Conservation (phyloP, 2,888 invertebrate genomes). For the Erannis defoliaria region DNA sequence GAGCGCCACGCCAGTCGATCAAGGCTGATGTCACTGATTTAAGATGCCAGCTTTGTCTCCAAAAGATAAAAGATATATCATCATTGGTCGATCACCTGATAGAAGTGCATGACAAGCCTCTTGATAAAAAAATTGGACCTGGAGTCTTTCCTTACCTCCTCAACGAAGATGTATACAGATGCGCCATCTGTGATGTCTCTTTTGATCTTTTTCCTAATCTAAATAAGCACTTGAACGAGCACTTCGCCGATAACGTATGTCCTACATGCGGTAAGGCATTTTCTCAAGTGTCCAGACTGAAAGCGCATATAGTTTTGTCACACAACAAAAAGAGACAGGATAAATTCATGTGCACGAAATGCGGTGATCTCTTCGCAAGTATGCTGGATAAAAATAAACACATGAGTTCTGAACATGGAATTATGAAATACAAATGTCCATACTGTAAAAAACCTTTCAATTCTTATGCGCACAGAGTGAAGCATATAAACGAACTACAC, state of each 20-base stretch:
- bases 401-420: constrained; percentile 59
- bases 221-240: constrained; percentile 75
- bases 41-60: constrained; percentile 65
- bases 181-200: constrained; percentile 64
- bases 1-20: constrained; percentile 30
- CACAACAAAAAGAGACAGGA: constrained; percentile 34
- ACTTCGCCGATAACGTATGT: constrained; percentile 76
- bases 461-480: constrained; percentile 57
- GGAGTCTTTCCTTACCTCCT: constrained; percentile 70
- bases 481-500: constrained; percentile 51
- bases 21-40: constrained; percentile 71
- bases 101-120: constrained; percentile 59
- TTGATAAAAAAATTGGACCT: constrained; percentile 58
- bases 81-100: constrained; percentile 65
- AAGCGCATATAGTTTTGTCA: constrained; percentile 67
- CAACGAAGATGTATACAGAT: constrained; percentile 58
- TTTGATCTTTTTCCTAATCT: constrained; percentile 72
- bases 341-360: constrained; percentile 65
- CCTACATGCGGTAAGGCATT: constrained; percentile 76
- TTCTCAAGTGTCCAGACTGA: constrained; percentile 62
- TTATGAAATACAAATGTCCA: constrained; percentile 51
- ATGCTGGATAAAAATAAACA: constrained; percentile 64
- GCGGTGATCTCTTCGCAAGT: constrained; percentile 63
- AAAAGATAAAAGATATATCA: constrained; percentile 57
- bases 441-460: constrained; percentile 56